These are phyloP conservation scores for Galerucella nymphaeae DNA, from an alignment of 2,888 invertebrate species.

Conservation along the genomic window DNA sequence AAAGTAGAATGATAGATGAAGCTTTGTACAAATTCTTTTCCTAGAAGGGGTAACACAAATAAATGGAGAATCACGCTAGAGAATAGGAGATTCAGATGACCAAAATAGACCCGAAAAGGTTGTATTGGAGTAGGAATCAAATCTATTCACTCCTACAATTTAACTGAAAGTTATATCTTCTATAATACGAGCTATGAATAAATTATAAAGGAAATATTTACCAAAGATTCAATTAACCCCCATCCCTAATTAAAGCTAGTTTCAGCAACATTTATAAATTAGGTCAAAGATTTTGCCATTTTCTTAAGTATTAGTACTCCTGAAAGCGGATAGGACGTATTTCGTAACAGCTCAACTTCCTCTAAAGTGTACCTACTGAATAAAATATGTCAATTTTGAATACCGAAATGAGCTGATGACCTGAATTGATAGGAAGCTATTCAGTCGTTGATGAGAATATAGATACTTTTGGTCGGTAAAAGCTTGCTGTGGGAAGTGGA, in stretches of 20 bases:
- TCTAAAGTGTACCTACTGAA: conserved; percentile 24
- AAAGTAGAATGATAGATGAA: no score
- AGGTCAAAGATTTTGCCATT: conserved; percentile 31
- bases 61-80: no score
- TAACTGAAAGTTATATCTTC: background rate
- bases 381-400: conserved; percentile 36
- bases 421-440: conserved; percentile 33
- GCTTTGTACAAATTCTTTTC: no score
- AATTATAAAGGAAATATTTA: conserved; percentile 22
- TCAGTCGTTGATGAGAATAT: conserved; percentile 33
- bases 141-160: background rate
- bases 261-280: conserved; percentile 18
- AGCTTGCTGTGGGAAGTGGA: background rate
- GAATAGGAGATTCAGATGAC: no score
- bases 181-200: background rate
- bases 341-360: conserved; percentile 24
- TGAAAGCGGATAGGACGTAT: conserved; percentile 23
- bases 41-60: no score
- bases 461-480: conserved; percentile 25
- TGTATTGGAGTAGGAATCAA: no score
- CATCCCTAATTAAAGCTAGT: conserved; percentile 5
- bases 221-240: conserved; percentile 26
- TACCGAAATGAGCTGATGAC: conserved; percentile 35
- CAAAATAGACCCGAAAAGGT: no score
- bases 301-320: conserved; percentile 35